These are phyloP conservation scores for Trichopria drosophilae DNA, from an alignment of 2,888 invertebrate genomes.

Conservation along the genomic window DNA sequence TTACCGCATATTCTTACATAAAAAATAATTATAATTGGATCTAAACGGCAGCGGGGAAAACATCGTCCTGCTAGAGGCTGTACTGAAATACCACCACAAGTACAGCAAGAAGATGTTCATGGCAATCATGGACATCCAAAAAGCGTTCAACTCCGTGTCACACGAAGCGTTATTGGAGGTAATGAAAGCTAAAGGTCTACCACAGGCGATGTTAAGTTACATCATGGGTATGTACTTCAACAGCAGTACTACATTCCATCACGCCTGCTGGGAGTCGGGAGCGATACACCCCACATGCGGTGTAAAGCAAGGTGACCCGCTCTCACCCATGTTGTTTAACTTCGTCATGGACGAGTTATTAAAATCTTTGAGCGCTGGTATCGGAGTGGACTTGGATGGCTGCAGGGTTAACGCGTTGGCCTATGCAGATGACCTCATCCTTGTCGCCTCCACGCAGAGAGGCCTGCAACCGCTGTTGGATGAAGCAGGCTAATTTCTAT, in stretches of 20 bases:
- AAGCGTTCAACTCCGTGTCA: slow-evolving; percentile 31
- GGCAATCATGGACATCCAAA: slow-evolving; percentile 28
- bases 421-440: slow-evolving; percentile 30
- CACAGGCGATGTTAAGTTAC: slow-evolving; percentile 14
- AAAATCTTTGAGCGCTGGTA: too few species aligned
- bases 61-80: neutral
- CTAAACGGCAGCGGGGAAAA: neutral
- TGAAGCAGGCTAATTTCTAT: slow-evolving; percentile 22
- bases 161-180: slow-evolving; percentile 16
- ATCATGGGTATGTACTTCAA: too few species aligned
- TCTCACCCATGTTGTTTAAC: too few species aligned
- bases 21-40: too few species aligned
- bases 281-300: too few species aligned
- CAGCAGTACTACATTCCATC: too few species aligned
- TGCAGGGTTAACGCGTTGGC: slow-evolving; percentile 8
- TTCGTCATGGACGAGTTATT: too few species aligned
- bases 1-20: too few species aligned
- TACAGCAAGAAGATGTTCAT: slow-evolving; percentile 5
- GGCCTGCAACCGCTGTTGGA: slow-evolving; percentile 45
- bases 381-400: slow-evolving; percentile 11
- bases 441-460: slow-evolving; percentile 15
- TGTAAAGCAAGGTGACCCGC: too few species aligned
- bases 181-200: slow-evolving; percentile 14
- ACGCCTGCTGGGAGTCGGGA: too few species aligned
- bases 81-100: neutral